A percentile compares a stretch with the other conserved stretches of the same genome.
These are phyloP conservation scores for Panthera tigris DNA, from an alignment of 2,113 vertebrate genomes.

Conservation along the genomic window DNA sequence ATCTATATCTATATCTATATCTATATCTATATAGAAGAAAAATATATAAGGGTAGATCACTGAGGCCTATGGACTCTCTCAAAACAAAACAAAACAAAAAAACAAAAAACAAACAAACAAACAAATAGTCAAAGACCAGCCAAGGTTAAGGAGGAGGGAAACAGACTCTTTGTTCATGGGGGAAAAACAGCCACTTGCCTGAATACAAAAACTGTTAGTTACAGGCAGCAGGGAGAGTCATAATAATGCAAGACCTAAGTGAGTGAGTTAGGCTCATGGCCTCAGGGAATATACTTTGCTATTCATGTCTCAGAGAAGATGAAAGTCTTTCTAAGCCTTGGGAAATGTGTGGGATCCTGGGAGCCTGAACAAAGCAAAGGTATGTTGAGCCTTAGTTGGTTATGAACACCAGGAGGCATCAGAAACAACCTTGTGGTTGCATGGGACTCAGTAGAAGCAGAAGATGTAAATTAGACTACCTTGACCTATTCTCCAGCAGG, in stretches of 20 bases:
- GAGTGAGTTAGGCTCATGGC: neutral
- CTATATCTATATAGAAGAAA: neutral
- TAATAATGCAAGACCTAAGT: neutral
- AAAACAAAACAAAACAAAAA: neutral
- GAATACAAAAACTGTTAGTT: neutral
- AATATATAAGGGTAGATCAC: neutral
- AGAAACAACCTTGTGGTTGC: neutral
- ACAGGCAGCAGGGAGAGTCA: neutral
- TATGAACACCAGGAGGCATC: neutral
- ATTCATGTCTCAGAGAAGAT: neutral
- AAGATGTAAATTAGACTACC: neutral
- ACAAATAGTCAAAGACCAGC: no score
- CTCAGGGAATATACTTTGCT: neutral
- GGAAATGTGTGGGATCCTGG: neutral
- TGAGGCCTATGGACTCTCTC: neutral
- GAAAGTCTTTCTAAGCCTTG: neutral
- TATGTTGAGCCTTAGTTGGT: neutral
- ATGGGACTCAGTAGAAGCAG: neutral
- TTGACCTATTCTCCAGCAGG: neutral
- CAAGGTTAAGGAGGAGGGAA: neutral
- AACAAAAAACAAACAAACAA: neutral
- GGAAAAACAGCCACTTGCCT: neutral
- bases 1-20: no score
- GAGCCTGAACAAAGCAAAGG: neutral
- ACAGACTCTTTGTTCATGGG: neutral